Evolutionary conservation across 2,797 vertebrate species (phyloP).

Genomic region (Leptodactylus fallax): DNA sequence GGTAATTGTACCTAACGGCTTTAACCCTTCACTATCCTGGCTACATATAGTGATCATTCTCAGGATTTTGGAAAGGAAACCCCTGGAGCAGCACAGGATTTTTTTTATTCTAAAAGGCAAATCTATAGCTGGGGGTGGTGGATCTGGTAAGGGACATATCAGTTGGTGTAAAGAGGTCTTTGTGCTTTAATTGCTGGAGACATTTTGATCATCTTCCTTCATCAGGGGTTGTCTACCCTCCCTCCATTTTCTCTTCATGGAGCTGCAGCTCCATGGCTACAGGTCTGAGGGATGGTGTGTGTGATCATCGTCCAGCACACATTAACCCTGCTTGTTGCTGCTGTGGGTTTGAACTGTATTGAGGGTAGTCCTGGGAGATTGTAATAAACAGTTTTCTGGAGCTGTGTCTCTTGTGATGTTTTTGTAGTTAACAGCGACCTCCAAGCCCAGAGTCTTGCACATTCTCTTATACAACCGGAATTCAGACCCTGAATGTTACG

Average conservation of each 20-base stretch:
- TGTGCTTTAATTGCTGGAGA: too few relatives aligned
- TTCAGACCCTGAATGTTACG: too few relatives aligned
- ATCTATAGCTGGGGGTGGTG: not conserved
- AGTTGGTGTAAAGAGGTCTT: not conserved
- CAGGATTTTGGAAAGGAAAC: too few relatives aligned
- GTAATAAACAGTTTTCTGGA: not conserved
- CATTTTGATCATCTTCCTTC: too few relatives aligned
- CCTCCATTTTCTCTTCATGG: not conserved
- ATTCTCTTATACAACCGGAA: too few relatives aligned
- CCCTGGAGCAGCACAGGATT: too few relatives aligned
- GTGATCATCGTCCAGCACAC: not conserved
- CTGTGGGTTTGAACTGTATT: not conserved
- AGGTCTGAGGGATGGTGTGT: not conserved
- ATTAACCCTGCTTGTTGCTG: not conserved
- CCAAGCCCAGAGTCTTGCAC: too few relatives aligned
- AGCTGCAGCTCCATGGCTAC: not conserved
- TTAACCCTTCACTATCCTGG: constrained; percentile 39
- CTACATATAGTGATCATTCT: too few relatives aligned
- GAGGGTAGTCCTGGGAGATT: not conserved
- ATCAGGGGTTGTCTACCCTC: too few relatives aligned
- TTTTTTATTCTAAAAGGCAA: not conserved
- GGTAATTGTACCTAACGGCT: constrained; percentile 48
- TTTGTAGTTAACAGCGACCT: not conserved
- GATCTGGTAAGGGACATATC: too few relatives aligned
- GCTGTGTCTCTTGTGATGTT: not conserved